Evolutionary conservation across 1,140 invertebrate species (phyloP).

Genomic region (Tetramorium parvispinum): DNA sequence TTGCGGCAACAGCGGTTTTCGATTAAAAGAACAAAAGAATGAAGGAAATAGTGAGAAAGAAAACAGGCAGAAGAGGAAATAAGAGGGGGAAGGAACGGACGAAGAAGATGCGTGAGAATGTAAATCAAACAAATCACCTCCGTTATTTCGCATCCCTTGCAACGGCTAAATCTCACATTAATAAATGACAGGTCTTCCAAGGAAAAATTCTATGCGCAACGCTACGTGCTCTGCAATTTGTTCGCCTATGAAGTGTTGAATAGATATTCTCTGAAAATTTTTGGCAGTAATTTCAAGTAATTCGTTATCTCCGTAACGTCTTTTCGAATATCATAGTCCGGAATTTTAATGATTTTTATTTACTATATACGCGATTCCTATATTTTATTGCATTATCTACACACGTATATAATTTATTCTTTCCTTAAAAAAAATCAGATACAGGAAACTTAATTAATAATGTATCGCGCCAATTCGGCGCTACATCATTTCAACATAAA

Average conservation of each 20-base stretch:
- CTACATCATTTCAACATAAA: neutral
- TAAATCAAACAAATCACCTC: constrained; percentile 70
- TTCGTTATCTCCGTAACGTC: neutral
- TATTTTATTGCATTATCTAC: neutral
- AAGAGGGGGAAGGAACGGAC: constrained; percentile 32
- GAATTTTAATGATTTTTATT: neutral
- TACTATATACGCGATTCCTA: neutral
- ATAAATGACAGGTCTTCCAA: constrained; percentile 32
- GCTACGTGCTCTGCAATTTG: constrained; percentile 10
- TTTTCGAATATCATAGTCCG: neutral
- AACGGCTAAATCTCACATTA: constrained; percentile 43
- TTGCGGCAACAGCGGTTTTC: constrained; percentile 4
- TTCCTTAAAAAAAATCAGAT: neutral
- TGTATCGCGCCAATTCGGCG: neutral
- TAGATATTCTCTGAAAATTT: neutral
- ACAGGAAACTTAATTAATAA: constrained; percentile 18
- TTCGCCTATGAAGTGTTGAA: neutral
- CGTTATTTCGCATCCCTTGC: constrained; percentile 52
- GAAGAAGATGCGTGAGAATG: constrained; percentile 59
- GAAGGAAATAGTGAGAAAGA: neutral
- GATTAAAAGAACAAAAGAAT: constrained; percentile 31
- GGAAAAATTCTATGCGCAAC: constrained; percentile 31
- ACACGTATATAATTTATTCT: no score
- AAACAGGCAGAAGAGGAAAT: neutral
- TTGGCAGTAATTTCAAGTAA: neutral